Percentiles rank a stretch among this genome's conserved stretches.
Evolutionary conservation across 2,113 vertebrate species (phyloP).

Genomic region (Mobula birostris): DNA sequence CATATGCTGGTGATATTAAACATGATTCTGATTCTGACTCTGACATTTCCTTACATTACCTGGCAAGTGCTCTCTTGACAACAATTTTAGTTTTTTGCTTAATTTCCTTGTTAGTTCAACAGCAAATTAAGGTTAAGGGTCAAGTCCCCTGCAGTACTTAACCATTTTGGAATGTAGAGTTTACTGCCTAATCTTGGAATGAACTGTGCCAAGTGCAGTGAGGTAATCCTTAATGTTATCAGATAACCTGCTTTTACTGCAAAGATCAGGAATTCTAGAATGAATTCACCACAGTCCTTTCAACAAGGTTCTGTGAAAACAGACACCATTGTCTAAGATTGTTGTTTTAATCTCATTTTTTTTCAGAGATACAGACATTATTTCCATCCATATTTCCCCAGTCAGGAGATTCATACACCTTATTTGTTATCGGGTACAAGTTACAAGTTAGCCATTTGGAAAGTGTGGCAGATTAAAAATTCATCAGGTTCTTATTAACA

Average conservation of each 20-base stretch:
- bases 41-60: not conserved
- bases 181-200: not conserved
- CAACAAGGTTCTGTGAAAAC: not conserved
- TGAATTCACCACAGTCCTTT: not conserved
- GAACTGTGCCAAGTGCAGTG: constrained; percentile 22
- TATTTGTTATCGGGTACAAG: not conserved
- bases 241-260: constrained; percentile 32
- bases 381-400: not conserved
- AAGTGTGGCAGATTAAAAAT: not conserved
- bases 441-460: not conserved
- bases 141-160: not conserved
- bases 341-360: constrained; percentile 30
- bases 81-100: constrained; percentile 3
- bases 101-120: not conserved
- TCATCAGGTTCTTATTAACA: not conserved
- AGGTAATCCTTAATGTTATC: constrained; percentile 33
- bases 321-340: constrained; percentile 12
- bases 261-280: not conserved
- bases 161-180: not conserved
- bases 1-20: no score
- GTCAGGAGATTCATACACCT: not conserved
- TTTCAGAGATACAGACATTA: not conserved
- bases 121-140: not conserved
- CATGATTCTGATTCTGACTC: no score
- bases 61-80: not conserved